These are phyloP conservation scores for Cyprinus carpio DNA, from an alignment of 2,113 vertebrate genomes.

Conservation along the genomic window DNA sequence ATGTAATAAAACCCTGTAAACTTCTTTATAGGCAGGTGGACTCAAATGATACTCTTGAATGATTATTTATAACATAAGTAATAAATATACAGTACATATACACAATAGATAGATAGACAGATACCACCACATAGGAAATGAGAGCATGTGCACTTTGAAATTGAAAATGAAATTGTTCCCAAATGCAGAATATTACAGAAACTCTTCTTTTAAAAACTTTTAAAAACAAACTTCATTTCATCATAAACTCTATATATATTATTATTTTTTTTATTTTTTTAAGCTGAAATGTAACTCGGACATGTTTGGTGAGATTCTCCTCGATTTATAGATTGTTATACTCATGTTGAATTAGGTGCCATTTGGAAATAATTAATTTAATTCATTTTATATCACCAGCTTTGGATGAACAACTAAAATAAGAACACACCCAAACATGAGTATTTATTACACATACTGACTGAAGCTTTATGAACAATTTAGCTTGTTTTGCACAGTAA, in stretches of 20 bases:
- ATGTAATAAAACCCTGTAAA: background rate
- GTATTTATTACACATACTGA: background rate
- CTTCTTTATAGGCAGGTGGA: background rate
- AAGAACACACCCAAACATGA: background rate
- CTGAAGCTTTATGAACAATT: background rate
- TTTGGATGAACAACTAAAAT: background rate
- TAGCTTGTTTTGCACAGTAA: constrained; percentile 2
- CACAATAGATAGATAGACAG: too few species aligned
- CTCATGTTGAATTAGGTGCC: background rate
- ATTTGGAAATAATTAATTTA: too few species aligned
- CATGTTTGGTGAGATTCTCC: background rate
- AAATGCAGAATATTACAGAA: too few species aligned
- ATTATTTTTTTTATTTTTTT: too few species aligned
- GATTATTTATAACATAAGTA: background rate
- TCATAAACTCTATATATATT: too few species aligned
- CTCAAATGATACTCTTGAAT: background rate
- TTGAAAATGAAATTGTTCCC: too few species aligned
- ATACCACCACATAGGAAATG: too few species aligned
- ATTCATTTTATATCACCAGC: background rate
- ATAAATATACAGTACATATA: too few species aligned
- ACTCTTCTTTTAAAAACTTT: too few species aligned
- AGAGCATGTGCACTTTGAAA: too few species aligned
- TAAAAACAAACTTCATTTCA: too few species aligned
- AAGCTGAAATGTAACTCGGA: background rate
- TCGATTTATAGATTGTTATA: background rate